Evolutionary conservation across 2,888 invertebrate species (phyloP), one percentile per base, ranked within the genome.

Genomic region (Scelioninae gen. 1): DNA sequence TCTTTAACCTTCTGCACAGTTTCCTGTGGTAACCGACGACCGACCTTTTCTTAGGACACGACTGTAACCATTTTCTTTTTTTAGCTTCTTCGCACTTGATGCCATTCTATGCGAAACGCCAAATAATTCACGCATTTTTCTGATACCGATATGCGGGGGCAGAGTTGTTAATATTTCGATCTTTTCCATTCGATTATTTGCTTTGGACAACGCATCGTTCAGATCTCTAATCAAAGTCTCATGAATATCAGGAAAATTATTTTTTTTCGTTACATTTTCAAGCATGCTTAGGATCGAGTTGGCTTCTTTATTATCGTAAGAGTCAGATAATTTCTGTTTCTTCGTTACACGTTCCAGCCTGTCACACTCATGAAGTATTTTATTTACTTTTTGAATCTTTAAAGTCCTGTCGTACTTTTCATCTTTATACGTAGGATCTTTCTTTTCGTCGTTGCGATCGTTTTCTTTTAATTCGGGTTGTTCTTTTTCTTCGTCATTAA

Each of bases 111-210:
- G 58, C 16, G 69, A 16, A 11, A 58, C 43, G 23, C 15, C 29
- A 23, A 69, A 58, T n/a, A 56, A 9, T 13, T 58, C 32, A 9
- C 47, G 9, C 47, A 69, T 56, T 72, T 72, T 72, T 32, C 60
- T 49, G 0, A 60, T 23, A 62, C 60, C 60, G 9, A 72, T 40
- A 11, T 72, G 13, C 11, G 23, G 9, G 32, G 60, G 38, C 15
- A 51, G n/a, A 11, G 71, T 60, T 16, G 56, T 69, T 11, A 60
- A 40, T 29, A 72, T 72, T 51, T 9, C 60, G 0, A 34, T 72
- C 51, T 72, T 72, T 60, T 60, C 29, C 1, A 0, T 0, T 9
- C 16, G 15, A 40, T 38, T 11, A 16, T 60, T 38, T 40, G 51
- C 15, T 34, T 58, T 71, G 47, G 15, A 60, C 45, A 72, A 51